phyloP scores from a whole-genome alignment of 2,113 vertebrate species.

The Setophaga petechia region DNA sequence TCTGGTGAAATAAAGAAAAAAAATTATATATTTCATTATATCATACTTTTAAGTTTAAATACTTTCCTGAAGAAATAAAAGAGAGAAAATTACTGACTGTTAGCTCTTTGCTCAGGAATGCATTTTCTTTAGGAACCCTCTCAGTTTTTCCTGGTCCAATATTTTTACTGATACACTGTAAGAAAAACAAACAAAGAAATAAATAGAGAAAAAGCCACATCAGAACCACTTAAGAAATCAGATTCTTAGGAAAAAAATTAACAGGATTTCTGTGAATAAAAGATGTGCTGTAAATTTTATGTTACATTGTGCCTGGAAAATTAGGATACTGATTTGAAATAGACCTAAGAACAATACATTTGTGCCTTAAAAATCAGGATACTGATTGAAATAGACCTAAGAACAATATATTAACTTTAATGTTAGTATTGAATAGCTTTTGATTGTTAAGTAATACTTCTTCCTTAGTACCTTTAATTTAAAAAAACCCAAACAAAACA shows the following conservation, averaged over 20 bases:
- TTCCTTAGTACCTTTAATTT: neutral
- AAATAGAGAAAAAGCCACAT: neutral
- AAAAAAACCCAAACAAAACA: neutral
- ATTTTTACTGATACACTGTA: conserved; percentile 79
- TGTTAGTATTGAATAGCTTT: neutral
- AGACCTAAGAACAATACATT: neutral
- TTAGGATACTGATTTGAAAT: neutral
- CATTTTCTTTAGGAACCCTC: conserved; percentile 78
- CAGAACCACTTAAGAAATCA: neutral
- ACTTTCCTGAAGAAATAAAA: neutral
- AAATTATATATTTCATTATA: neutral
- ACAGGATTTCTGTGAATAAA: neutral
- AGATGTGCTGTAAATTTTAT: neutral
- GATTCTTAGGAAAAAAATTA: neutral
- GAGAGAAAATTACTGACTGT: conserved; percentile 74
- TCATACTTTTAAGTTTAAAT: neutral
- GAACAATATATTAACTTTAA: neutral
- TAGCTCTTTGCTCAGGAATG: conserved; percentile 80
- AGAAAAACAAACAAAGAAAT: neutral
- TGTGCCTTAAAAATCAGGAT: neutral
- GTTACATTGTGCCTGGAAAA: neutral
- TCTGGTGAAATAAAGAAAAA: neutral
- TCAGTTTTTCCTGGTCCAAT: conserved; percentile 83
- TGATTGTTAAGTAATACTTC: neutral
- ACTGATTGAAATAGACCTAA: neutral